phyloP scores from a whole-genome alignment of 2,797 vertebrate genomes.

The Loris lydekkerianus region DNA sequence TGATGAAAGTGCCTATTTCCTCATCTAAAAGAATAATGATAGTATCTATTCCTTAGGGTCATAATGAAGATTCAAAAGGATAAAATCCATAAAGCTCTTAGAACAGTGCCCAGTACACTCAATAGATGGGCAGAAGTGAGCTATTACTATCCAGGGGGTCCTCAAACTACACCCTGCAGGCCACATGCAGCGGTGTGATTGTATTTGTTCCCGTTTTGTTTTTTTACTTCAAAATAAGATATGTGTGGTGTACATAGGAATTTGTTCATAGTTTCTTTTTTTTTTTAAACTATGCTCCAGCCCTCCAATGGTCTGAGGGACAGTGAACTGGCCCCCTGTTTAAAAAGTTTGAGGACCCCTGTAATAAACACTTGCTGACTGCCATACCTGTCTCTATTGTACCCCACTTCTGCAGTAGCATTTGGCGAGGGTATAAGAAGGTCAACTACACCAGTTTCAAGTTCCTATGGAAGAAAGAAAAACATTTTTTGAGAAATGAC shows the following conservation, averaged over 20 bases:
- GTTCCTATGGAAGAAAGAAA: constrained; percentile 87
- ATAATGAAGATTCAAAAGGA: background rate
- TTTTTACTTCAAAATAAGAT: no score
- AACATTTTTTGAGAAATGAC: constrained; percentile 63
- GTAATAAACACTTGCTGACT: background rate
- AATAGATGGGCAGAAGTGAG: background rate
- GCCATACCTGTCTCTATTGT: constrained; percentile 92
- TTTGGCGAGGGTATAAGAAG: constrained; percentile 93
- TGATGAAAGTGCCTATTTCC: background rate
- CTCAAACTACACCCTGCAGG: no score
- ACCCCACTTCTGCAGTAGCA: constrained; percentile 93
- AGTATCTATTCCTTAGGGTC: background rate
- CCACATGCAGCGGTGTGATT: no score
- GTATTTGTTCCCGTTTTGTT: no score
- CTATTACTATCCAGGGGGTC: no score
- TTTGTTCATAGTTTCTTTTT: no score
- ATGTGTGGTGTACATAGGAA: no score
- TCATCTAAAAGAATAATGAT: background rate
- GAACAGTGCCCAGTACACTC: background rate
- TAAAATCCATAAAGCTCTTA: background rate
- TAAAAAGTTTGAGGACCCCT: no score
- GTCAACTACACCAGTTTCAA: constrained; percentile 92
- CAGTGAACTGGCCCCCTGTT: no score
- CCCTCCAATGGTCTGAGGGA: no score
- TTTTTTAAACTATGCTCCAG: no score